phyloP scores from a whole-genome alignment of 2,113 vertebrate species.

The Ramphastos sulfuratus region DNA sequence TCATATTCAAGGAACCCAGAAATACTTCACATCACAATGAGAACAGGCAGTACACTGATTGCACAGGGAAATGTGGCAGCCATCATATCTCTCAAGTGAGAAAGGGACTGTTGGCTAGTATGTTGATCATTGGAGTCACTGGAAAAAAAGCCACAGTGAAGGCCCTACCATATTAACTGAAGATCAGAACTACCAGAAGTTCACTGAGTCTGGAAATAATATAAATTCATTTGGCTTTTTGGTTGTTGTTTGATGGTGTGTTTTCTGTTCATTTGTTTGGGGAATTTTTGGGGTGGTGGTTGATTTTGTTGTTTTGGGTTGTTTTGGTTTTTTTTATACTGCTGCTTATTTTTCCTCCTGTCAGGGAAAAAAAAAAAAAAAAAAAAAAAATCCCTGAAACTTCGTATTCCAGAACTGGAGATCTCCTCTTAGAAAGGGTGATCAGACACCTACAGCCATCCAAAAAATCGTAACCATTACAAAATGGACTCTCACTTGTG shows the following conservation, averaged over 20 bases:
- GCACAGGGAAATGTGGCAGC: slow-evolving; percentile 40
- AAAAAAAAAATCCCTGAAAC: background rate
- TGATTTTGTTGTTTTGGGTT: background rate
- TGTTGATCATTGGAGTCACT: background rate
- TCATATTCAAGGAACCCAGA: slow-evolving; percentile 18
- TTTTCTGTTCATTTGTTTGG: background rate
- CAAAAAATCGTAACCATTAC: background rate
- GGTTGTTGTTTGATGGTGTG: background rate
- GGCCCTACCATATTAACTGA: background rate
- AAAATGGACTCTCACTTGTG: background rate
- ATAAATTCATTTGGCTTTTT: background rate
- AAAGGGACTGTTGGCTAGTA: slow-evolving; percentile 6
- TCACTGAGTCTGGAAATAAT: background rate
- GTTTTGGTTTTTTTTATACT: background rate
- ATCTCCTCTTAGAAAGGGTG: background rate
- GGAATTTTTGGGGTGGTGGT: background rate
- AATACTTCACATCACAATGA: background rate
- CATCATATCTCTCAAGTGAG: slow-evolving; percentile 38
- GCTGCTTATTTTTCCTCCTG: background rate
- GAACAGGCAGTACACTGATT: slow-evolving; percentile 13
- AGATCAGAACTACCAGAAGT: background rate
- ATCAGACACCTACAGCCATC: background rate
- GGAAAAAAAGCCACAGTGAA: slow-evolving; percentile 35
- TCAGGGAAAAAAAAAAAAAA: background rate
- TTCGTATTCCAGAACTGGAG: background rate